A percentile compares a stretch with the other conserved stretches of the same genome.
These are phyloP conservation scores for Enchytraeus crypticus DNA, from an alignment of 2,888 invertebrate genomes.

Conservation along the genomic window DNA sequence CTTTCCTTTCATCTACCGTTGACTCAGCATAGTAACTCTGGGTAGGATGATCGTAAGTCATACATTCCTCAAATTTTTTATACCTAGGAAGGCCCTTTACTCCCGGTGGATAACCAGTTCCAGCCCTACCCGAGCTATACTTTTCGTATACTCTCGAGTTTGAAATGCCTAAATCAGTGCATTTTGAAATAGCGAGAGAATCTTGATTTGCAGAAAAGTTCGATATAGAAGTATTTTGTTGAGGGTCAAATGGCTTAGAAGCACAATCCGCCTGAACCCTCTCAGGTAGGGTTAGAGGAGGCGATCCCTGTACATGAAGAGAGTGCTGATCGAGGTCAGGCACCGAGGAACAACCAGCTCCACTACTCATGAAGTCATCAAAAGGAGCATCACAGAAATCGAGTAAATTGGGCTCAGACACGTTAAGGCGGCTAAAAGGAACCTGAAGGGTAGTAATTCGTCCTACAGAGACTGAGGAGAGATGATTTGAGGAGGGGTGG, in stretches of 20 bases:
- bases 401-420: constrained; percentile 13
- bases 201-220: too few species aligned
- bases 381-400: neutral
- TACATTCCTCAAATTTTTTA: neutral
- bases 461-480: neutral
- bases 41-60: constrained; percentile 2
- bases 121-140: neutral
- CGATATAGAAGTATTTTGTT: too few species aligned
- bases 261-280: neutral
- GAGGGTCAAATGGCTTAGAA: neutral
- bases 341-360: neutral
- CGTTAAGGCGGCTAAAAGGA: constrained; percentile 9
- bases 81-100: neutral
- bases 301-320: neutral
- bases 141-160: constrained; percentile 10
- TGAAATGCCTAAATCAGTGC: too few species aligned
- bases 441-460: neutral
- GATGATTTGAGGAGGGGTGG: neutral
- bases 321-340: neutral
- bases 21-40: constrained; percentile 5
- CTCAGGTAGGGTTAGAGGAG: neutral
- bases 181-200: too few species aligned
- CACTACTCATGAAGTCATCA: neutral
- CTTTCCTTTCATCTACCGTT: too few species aligned
- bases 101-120: neutral